phyloP scores from a whole-genome alignment of 2,113 vertebrate species.

The Chloebia gouldiae region DNA sequence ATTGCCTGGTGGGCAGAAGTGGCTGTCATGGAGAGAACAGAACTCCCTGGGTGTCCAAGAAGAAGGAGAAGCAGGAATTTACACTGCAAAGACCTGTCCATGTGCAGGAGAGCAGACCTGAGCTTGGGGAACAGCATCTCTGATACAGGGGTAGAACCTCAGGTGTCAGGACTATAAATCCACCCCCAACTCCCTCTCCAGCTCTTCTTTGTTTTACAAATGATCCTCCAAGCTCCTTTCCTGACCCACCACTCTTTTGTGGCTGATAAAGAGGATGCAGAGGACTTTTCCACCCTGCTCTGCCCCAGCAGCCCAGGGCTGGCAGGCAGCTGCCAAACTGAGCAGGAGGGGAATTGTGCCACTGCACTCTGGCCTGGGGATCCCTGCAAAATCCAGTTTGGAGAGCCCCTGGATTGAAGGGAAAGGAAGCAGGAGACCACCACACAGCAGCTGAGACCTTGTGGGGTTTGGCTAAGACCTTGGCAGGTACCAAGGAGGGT shows the following conservation, averaged over 20 bases:
- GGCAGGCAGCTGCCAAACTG: neutral
- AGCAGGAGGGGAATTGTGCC: neutral
- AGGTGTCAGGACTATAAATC: neutral
- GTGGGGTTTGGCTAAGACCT: neutral
- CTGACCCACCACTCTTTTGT: neutral
- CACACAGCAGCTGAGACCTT: neutral
- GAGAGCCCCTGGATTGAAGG: neutral
- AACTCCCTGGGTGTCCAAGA: neutral
- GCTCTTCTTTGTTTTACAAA: neutral
- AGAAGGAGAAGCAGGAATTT: neutral
- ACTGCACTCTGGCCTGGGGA: neutral
- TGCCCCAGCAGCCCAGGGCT: neutral
- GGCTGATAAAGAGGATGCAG: neutral
- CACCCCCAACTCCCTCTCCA: neutral
- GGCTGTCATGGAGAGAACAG: neutral
- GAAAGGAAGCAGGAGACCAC: neutral
- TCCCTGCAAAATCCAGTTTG: neutral
- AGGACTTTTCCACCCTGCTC: neutral
- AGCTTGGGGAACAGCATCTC: neutral
- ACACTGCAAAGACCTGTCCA: neutral
- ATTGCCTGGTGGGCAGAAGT: neutral
- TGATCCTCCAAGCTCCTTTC: neutral
- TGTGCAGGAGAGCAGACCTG: neutral
- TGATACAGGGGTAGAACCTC: neutral
- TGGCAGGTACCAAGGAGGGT: neutral